These are phyloP conservation scores for Tetanocera ferruginea DNA, from an alignment of 2,888 invertebrate species.

Conservation along the genomic window DNA sequence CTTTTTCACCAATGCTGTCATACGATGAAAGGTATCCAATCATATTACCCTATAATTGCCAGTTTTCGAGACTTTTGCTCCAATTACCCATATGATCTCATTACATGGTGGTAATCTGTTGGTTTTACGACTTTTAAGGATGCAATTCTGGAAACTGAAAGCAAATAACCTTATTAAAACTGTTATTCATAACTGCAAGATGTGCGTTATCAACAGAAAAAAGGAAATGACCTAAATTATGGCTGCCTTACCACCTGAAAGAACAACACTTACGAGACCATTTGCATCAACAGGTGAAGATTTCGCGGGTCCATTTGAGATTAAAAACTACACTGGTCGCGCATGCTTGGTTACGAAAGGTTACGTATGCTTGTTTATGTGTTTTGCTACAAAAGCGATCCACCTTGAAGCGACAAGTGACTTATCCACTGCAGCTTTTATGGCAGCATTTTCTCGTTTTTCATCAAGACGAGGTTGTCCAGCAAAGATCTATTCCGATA, in stretches of 20 bases:
- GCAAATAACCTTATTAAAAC: not conserved
- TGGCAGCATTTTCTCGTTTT: too few species aligned
- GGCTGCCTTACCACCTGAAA: not conserved
- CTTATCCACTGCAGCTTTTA: not conserved
- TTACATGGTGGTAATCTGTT: not conserved
- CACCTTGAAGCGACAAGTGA: not conserved
- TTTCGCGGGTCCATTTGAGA: not conserved
- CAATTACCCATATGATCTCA: not conserved
- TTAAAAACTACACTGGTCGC: not conserved
- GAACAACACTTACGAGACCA: not conserved
- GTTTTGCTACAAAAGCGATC: not conserved
- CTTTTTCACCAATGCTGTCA: too few species aligned
- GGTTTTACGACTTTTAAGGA: not conserved
- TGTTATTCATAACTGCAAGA: not conserved
- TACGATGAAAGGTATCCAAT: too few species aligned
- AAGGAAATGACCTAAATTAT: not conserved
- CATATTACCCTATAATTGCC: too few species aligned
- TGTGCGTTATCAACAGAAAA: not conserved
- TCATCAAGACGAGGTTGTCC: too few species aligned
- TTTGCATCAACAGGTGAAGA: not conserved
- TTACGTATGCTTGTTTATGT: not conserved
- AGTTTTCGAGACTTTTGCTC: too few species aligned
- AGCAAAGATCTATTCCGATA: too few species aligned
- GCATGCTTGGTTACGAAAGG: slow-evolving; percentile 1
- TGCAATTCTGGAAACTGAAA: not conserved